Evolutionary conservation across 2,113 vertebrate genomes (phyloP), one percentile per base, ranked within the genome.

Genomic region (Mesitornis unicolor): DNA sequence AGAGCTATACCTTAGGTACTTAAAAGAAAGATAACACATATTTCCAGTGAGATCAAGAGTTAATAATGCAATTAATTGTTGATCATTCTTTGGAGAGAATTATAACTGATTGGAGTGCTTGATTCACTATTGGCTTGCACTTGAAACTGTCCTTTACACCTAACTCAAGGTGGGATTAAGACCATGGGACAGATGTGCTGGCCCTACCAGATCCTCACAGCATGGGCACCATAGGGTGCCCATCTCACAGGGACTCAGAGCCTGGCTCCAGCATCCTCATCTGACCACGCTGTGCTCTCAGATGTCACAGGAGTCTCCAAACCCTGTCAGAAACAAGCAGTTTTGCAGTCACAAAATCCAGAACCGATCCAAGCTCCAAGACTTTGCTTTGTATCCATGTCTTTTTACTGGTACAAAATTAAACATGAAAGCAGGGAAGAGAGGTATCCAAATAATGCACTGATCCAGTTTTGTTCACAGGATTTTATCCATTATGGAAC

Each of bases 41-140:
- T 94, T 95, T 96, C 92, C 92, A 88, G 90, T 53, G 60, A 93
- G 90, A 95, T 65, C 80, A 40, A 57, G 79, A 96, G 92, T 93
- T 97, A 96, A 95, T 93, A 96, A 92, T 28, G 61, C 86, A 94
- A 93, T 95, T 95, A 96, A 96, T 89, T 93, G 88, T 96, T 90
- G 83, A 92, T 94, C 4, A 1, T 70, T 90, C 92, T 89, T 90
- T 57, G 61, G 86, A 94, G 90, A 96, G 78, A 88, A 94, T 94
- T 94, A 86, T 60, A 93, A 92, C 51, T 47, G 77, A 57, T 64
- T 50, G 26, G 35, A 63, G 59, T 48, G 42, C 68, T 54, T 3
- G 0, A 48, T 63, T 95, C 84, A 75, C 36, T 33, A 7, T 24
- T 74, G 47, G 33, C 67, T 78, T 84, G 80, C 56, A 51, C 67